phyloP scores from a whole-genome alignment of 2,113 vertebrate genomes.

The Prolemur simus region DNA sequence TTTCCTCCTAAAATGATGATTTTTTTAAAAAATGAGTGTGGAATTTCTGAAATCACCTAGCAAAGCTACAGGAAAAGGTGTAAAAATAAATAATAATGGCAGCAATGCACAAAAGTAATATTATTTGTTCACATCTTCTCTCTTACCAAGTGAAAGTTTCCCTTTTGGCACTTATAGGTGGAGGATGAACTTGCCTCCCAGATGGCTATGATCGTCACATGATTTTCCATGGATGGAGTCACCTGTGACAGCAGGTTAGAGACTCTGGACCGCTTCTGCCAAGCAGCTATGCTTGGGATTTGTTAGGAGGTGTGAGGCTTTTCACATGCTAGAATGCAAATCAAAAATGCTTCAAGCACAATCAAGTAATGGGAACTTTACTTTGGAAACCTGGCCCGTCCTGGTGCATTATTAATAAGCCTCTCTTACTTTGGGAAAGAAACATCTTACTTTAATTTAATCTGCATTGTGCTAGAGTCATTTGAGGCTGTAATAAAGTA shows the following conservation, averaged over 20 bases:
- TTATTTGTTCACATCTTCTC: neutral
- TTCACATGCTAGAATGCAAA: neutral
- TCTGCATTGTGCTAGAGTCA: neutral
- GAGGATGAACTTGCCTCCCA: neutral
- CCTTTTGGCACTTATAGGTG: neutral
- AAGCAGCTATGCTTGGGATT: neutral
- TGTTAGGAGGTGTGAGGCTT: neutral
- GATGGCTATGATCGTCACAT: neutral
- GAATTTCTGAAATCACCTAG: neutral
- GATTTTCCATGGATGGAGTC: neutral
- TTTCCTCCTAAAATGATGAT: neutral
- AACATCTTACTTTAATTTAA: neutral
- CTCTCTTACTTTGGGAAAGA: neutral
- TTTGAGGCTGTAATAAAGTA: neutral
- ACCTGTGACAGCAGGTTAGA: neutral
- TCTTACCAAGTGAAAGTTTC: neutral
- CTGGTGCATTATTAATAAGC: neutral
- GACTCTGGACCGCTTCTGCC: neutral
- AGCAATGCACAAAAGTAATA: neutral
- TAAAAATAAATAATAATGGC: neutral
- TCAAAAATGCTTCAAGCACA: neutral
- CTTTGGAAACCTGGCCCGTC: neutral
- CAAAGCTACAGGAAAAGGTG: neutral
- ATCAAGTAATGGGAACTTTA: neutral
- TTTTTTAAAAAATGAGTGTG: neutral